Conservation (phyloP, 2,797 vertebrate species). For the Huso huso region DNA sequence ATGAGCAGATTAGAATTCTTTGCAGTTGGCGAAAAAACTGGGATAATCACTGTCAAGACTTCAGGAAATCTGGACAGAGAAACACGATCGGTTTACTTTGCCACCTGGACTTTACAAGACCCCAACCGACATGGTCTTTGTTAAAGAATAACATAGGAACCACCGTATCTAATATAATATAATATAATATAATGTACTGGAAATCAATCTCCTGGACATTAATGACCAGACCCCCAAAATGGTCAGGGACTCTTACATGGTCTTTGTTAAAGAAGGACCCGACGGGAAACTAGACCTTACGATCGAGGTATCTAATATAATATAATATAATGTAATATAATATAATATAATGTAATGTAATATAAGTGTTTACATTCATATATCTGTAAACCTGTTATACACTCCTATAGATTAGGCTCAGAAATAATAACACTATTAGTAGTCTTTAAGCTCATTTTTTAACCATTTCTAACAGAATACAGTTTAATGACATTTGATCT, state of each 20-base stretch:
- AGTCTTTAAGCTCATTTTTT: too few species aligned
- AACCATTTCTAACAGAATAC: too few species aligned
- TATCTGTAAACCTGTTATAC: neutral
- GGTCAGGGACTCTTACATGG: conserved; percentile 55
- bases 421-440: too few species aligned
- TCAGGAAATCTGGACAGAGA: conserved; percentile 67
- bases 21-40: conserved; percentile 45
- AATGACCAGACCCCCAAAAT: conserved; percentile 66
- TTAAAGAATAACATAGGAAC: conserved; percentile 42
- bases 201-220: conserved; percentile 69
- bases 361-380: too few species aligned
- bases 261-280: conserved; percentile 58
- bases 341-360: too few species aligned
- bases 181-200: too few species aligned
- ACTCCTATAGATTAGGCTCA: neutral
- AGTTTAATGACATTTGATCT: too few species aligned
- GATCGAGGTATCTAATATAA: conserved; percentile 43
- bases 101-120: conserved; percentile 79
- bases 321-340: too few species aligned
- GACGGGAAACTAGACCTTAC: conserved; percentile 6
- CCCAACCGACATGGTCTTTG: too few species aligned
- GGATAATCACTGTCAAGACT: conserved; percentile 56
- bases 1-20: conserved; percentile 56
- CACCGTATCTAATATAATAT: too few species aligned
- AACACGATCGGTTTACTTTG: conserved; percentile 55